Conservation (phyloP, 2,888 invertebrate genomes). For the Fragum whitleyi region DNA sequence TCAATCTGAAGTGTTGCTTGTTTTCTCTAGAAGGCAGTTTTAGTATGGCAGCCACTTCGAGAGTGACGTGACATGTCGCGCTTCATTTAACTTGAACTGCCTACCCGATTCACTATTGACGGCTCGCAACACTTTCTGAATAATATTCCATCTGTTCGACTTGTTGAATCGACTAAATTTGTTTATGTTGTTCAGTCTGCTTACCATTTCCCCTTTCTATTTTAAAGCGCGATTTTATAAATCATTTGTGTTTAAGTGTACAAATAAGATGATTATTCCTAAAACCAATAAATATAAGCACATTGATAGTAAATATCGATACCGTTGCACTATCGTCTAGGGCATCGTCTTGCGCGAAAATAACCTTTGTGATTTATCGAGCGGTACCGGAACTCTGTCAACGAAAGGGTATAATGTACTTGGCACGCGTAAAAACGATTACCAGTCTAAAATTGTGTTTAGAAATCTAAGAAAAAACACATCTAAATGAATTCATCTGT, state of each 20-base stretch:
- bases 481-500: conserved; percentile 13
- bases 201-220: neutral
- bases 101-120: conserved; percentile 1
- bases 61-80: conserved; percentile 10
- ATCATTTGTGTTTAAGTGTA: too few species aligned
- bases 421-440: conserved; percentile 26
- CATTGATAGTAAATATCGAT: too few species aligned
- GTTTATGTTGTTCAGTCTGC: neutral
- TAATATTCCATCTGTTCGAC: conserved; percentile 26
- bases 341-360: too few species aligned
- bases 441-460: conserved; percentile 3
- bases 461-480: conserved; percentile 22
- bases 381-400: too few species aligned
- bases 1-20: neutral
- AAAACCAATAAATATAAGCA: too few species aligned
- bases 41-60: neutral
- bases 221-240: too few species aligned
- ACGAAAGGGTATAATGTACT: conserved; percentile 5
- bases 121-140: neutral
- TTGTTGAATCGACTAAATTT: conserved; percentile 14
- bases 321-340: too few species aligned
- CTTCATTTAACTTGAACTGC: conserved; percentile 13
- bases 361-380: too few species aligned
- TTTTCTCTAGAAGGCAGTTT: neutral
- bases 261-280: too few species aligned